Base-by-base conservation (phyloP, 2,888 invertebrate species). In the Gisinianus flammeolus region DNA sequence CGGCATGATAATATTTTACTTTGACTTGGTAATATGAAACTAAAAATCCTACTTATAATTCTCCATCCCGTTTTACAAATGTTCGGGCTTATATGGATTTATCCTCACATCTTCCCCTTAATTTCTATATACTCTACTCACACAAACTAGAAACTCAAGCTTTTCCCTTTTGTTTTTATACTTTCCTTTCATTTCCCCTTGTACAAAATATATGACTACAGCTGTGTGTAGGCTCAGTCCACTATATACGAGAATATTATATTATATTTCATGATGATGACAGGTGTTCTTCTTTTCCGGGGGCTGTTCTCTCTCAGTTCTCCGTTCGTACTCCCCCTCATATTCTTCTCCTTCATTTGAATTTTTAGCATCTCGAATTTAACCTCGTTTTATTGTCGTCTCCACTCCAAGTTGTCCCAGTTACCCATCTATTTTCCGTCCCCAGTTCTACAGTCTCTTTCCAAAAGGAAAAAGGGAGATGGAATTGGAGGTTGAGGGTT, bases 31-130 rank as follows among this genome's bases (percentile, higher is more conserved):
- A 66, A 66, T 66, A 19, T 30, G 66, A 66, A 31, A 66, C 66
- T 66, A 66, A 66, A 66, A 19, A 66, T 66, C 66, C 66, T 66
- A 66, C 31, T 66, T 66, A 30, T 64, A 66, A 66, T 66, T 30
- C 66, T 26, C 19, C 28, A 66, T 66, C 30, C 54, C n/a, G 6
- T 19, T 66, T 66, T 16, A 66, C 66, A 66, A 66, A 66, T 66
- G 66, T 10, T 30, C 12, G 16, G 31, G 30, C 66, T 66, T 30
- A 64, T n/a, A 30, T n/a, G 31, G 31, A 66, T 66, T 66, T 66
- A 66, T 66, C 19, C 31, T n/a, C n/a, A 54, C 16, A 3, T 16
- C 54, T 16, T 19, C 4, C 19, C 5, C 19, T n/a, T 54, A 4
- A 54, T n/a, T 54, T 54, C n/a, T 54, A 54, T n/a, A 16, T n/a